phyloP scores from a whole-genome alignment of 2,888 invertebrate genomes.

The Athetis lepigone region DNA sequence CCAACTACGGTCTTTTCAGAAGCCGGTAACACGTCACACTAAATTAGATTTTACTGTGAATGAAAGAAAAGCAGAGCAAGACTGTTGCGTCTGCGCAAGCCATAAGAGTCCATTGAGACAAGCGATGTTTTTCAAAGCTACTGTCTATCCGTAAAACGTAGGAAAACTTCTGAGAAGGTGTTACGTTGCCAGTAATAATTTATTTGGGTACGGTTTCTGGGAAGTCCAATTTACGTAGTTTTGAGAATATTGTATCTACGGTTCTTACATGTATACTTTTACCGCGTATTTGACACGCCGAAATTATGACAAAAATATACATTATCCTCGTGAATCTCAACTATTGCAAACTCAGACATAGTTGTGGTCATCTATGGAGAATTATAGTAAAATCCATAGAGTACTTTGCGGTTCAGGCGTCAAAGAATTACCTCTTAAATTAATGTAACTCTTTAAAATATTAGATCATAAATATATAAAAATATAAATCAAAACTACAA shows the following conservation, averaged over 20 bases:
- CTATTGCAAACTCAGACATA: no score
- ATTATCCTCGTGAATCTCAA: no score
- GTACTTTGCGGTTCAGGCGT: no score
- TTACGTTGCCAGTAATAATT: not conserved
- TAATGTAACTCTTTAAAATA: no score
- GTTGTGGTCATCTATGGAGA: no score
- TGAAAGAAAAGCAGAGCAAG: constrained; percentile 23
- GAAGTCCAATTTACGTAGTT: not conserved
- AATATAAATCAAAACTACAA: no score
- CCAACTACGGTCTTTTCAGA: constrained; percentile 22
- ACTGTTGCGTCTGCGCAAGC: constrained; percentile 1
- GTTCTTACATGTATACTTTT: no score
- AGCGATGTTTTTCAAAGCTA: constrained; percentile 1
- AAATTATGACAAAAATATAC: no score
- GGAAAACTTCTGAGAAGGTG: not conserved
- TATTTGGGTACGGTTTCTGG: not conserved
- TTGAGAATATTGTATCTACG: not conserved
- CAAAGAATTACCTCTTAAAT: no score
- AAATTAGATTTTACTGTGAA: constrained; percentile 8
- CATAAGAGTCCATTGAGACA: constrained; percentile 5
- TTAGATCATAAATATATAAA: no score
- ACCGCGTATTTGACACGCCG: no score
- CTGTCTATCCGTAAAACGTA: not conserved
- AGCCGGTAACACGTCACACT: constrained; percentile 14
- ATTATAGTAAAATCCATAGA: no score